These are phyloP conservation scores for Pseudopleuronectes americanus DNA, from an alignment of 2,797 vertebrate genomes.

Conservation along the genomic window DNA sequence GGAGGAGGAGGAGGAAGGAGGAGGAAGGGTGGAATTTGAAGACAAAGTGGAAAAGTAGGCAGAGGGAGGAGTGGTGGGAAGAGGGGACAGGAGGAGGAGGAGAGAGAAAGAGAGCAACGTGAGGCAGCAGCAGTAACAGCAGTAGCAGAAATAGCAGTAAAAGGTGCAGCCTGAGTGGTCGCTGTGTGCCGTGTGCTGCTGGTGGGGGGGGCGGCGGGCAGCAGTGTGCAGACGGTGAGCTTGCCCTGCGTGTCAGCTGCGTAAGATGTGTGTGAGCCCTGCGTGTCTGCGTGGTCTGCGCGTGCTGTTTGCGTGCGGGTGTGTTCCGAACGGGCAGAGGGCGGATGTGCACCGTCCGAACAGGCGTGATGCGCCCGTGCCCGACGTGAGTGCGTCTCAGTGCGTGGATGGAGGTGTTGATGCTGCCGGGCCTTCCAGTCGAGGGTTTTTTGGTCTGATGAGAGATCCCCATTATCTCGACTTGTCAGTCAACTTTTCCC, in stretches of 20 bases:
- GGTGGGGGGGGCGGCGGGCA: slow-evolving; percentile 41
- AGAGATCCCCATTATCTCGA: slow-evolving; percentile 80
- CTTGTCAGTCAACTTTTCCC: slow-evolving; percentile 65
- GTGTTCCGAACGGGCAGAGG: slow-evolving; percentile 61
- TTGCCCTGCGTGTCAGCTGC: slow-evolving; percentile 48
- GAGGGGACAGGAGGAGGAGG: slow-evolving; percentile 78
- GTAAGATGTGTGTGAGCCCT: slow-evolving; percentile 42
- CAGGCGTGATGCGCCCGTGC: slow-evolving; percentile 39
- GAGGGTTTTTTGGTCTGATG: slow-evolving; percentile 75
- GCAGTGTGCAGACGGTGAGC: slow-evolving; percentile 46
- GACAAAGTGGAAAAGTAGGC: slow-evolving; percentile 50
- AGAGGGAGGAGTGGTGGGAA: slow-evolving; percentile 67
- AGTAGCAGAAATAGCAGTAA: slow-evolving; percentile 87
- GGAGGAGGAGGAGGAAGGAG: slow-evolving; percentile 45
- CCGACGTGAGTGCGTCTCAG: slow-evolving; percentile 53
- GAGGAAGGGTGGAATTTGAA: slow-evolving; percentile 43
- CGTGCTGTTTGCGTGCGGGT: slow-evolving; percentile 61
- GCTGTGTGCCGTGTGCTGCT: slow-evolving; percentile 68
- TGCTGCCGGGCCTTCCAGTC: slow-evolving; percentile 60
- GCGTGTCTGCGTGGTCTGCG: slow-evolving; percentile 60
- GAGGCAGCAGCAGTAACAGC: slow-evolving; percentile 86
- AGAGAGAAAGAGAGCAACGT: slow-evolving; percentile 84
- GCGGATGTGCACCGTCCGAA: slow-evolving; percentile 66
- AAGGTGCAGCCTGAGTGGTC: slow-evolving; percentile 80
- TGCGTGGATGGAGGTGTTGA: slow-evolving; percentile 54